Conservation (phyloP, 2,797 vertebrate genomes). For the Scarus forsteni region DNA sequence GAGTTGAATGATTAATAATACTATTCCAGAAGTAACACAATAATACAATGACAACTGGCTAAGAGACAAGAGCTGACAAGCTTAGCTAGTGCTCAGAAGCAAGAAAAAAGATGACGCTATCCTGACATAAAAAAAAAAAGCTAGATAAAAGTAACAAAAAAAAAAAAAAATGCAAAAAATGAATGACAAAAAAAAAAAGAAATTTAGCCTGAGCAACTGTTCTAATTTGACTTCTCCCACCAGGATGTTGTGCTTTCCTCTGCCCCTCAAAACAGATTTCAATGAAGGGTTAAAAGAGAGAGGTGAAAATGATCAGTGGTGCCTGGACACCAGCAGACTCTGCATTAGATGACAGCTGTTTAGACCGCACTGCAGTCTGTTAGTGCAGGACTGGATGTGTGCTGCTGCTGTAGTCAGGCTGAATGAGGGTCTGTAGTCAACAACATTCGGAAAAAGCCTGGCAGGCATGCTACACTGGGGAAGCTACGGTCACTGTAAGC, state of each 20-base stretch:
- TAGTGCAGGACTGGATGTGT: conserved; percentile 53
- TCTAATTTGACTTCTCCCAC: conserved; percentile 26
- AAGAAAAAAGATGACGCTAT: too few relatives aligned
- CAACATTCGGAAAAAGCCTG: conserved; percentile 76
- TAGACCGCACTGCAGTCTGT: conserved; percentile 67
- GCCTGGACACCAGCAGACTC: conserved; percentile 52
- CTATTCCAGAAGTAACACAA: too few relatives aligned
- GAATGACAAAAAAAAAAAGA: too few relatives aligned
- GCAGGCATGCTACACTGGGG: conserved; percentile 64
- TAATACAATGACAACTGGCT: too few relatives aligned
- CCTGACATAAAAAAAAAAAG: too few relatives aligned
- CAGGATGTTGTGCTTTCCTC: conserved; percentile 14
- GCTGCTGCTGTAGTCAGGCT: conserved; percentile 56
- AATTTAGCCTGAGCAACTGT: conserved; percentile 47
- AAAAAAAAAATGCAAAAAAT: too few relatives aligned
- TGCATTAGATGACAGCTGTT: conserved; percentile 62
- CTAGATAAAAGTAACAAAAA: too few relatives aligned
- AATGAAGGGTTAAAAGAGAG: conserved; percentile 33
- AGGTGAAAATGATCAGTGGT: conserved; percentile 45
- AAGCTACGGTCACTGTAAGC: conserved; percentile 50
- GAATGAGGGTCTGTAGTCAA: conserved; percentile 61
- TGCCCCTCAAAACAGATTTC: conserved; percentile 44
- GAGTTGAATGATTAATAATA: too few relatives aligned
- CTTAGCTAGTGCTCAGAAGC: too few relatives aligned
- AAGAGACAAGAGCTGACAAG: too few relatives aligned